Conservation (phyloP, 2,113 vertebrate genomes). For the Nothoprocta pentlandii region DNA sequence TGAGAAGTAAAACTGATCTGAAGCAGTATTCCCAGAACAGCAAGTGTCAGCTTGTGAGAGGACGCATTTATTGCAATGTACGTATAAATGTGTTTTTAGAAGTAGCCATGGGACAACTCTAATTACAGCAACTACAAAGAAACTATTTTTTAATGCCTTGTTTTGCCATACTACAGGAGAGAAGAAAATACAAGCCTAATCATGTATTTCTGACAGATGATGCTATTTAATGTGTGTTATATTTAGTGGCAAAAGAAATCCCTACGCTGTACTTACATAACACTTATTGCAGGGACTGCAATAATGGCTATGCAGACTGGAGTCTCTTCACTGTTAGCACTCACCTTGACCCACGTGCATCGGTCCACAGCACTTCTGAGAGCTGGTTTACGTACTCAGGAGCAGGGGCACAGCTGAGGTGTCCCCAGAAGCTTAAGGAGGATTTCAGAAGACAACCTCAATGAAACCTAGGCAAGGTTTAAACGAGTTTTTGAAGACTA, state of each 20-base stretch:
- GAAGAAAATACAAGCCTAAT: rapidly evolving
- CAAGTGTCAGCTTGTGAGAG: background rate
- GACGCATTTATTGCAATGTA: background rate
- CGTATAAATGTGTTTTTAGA: background rate
- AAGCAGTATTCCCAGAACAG: background rate
- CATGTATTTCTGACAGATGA: background rate
- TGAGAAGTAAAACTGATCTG: rapidly evolving
- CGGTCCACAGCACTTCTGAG: background rate
- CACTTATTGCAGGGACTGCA: background rate
- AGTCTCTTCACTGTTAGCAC: background rate
- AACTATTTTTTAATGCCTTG: background rate
- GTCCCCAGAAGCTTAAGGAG: rapidly evolving
- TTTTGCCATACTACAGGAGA: background rate
- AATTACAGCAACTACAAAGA: background rate
- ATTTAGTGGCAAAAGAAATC: background rate
- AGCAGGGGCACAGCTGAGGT: background rate
- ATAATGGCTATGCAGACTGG: rapidly evolving
- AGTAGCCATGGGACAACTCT: background rate
- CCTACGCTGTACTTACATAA: background rate
- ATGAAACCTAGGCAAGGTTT: background rate
- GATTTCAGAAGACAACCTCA: background rate
- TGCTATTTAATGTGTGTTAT: background rate
- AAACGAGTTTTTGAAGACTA: background rate
- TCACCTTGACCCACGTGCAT: rapidly evolving
- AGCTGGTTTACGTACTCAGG: background rate